Evolutionary conservation across 2,888 invertebrate species (phyloP).

Genomic region (Mimumesa dahlbomi): DNA sequence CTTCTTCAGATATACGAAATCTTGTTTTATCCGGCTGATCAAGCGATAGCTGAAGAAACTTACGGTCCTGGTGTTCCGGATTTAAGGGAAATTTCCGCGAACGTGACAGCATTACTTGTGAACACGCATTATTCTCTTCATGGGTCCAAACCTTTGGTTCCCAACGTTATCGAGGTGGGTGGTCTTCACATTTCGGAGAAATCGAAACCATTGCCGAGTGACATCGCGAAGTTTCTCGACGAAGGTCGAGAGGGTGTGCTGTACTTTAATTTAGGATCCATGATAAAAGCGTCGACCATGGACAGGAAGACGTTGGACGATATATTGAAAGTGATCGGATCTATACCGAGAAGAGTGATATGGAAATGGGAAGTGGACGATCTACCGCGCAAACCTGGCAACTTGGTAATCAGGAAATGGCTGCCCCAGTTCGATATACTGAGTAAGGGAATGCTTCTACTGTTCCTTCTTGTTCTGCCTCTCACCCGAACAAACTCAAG

Average conservation of each 20-base stretch:
- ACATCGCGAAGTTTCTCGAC: slow-evolving; percentile 85
- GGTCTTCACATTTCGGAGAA: slow-evolving; percentile 70
- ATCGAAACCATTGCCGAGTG: slow-evolving; percentile 81
- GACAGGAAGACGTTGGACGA: slow-evolving; percentile 82
- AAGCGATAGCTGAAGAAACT: slow-evolving; percentile 79
- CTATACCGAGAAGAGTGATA: slow-evolving; percentile 86
- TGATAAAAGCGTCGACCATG: slow-evolving; percentile 85
- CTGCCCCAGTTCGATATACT: slow-evolving; percentile 90
- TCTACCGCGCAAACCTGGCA: slow-evolving; percentile 83
- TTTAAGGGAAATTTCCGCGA: slow-evolving; percentile 82
- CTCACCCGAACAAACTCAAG: no score
- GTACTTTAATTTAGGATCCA: slow-evolving; percentile 89
- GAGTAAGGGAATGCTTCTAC: no score
- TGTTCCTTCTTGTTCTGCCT: no score
- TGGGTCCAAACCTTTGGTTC: slow-evolving; percentile 82
- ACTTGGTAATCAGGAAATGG: slow-evolving; percentile 85
- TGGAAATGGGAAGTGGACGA: slow-evolving; percentile 85
- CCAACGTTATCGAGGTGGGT: slow-evolving; percentile 82
- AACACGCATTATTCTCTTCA: slow-evolving; percentile 85
- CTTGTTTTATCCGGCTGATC: slow-evolving; percentile 76
- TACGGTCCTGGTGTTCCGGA: slow-evolving; percentile 82
- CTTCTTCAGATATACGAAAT: slow-evolving; percentile 68
- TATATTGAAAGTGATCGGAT: slow-evolving; percentile 84
- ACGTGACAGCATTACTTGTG: slow-evolving; percentile 83
- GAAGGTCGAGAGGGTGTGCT: slow-evolving; percentile 86